Evolutionary conservation across 2,888 invertebrate genomes (phyloP).

Genomic region (Dascillus cervinus): DNA sequence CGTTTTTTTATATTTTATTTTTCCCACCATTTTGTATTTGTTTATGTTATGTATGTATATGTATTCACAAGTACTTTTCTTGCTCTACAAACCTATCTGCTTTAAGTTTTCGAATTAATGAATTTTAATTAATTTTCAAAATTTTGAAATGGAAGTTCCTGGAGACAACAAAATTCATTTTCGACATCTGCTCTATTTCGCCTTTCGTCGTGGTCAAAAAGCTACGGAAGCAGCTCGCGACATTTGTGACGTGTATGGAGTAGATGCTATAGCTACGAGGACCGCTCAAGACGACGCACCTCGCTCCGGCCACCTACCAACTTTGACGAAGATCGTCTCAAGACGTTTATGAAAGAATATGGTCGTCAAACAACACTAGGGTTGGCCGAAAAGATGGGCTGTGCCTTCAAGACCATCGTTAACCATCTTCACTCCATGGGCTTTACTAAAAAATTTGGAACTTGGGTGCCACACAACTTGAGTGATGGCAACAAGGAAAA

Average conservation of each 20-base stretch:
- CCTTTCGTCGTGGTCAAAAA: slow-evolving; percentile 12
- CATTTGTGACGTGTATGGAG: slow-evolving; percentile 16
- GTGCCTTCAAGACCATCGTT: slow-evolving; percentile 15
- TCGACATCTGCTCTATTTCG: slow-evolving; percentile 12
- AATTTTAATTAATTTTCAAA: not conserved
- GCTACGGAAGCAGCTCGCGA: slow-evolving; percentile 11
- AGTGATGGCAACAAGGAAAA: slow-evolving; percentile 11
- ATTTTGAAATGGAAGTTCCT: slow-evolving; percentile 1
- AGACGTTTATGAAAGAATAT: slow-evolving; percentile 10
- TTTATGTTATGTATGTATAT: no score
- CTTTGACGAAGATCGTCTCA: slow-evolving; percentile 10
- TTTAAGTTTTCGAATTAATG: no score
- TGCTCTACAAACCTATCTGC: no score
- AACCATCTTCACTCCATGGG: slow-evolving; percentile 18
- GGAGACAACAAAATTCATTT: slow-evolving; percentile 14
- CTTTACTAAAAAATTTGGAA: slow-evolving; percentile 17
- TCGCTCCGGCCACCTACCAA: slow-evolving; percentile 7
- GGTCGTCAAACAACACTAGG: slow-evolving; percentile 10
- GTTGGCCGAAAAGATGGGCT: slow-evolving; percentile 7
- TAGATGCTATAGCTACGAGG: slow-evolving; percentile 12
- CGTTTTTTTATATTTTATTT: no score
- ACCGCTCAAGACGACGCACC: slow-evolving; percentile 12
- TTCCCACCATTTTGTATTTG: no score
- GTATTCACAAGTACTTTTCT: no score
- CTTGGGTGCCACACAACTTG: slow-evolving; percentile 7